A percentile compares a stretch with the other conserved stretches of the same genome.
Evolutionary conservation across 2,113 vertebrate genomes (phyloP).

Genomic region (Chloropsis hardwickii): DNA sequence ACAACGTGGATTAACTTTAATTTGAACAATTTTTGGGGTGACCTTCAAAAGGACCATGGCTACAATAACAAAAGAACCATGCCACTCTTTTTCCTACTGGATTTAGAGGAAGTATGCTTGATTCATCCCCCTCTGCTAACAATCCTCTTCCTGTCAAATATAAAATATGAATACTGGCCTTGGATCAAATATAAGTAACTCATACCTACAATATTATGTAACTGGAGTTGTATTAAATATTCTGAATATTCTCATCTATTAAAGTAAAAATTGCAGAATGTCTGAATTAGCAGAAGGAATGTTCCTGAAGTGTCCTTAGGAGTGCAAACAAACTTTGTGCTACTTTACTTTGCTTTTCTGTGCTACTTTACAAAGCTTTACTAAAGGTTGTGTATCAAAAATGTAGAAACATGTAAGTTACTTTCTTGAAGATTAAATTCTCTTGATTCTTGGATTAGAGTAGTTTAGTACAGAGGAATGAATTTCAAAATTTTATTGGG

Average conservation of each 20-base stretch:
- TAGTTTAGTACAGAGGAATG: background rate
- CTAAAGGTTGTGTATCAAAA: background rate
- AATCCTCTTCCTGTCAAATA: background rate
- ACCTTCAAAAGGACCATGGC: background rate
- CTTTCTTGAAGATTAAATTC: background rate
- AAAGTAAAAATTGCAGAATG: background rate
- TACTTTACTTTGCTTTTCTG: background rate
- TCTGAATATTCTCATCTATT: background rate
- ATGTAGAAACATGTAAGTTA: background rate
- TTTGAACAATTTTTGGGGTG: background rate
- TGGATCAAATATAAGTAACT: constrained; percentile 14
- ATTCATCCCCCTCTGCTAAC: background rate
- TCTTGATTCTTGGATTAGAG: background rate
- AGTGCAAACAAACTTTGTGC: background rate
- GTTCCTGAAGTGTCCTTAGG: background rate
- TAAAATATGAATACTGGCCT: background rate
- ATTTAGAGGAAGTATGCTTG: background rate
- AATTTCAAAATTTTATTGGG: background rate
- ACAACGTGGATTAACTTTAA: background rate
- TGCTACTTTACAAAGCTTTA: no score
- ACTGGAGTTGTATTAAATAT: background rate
- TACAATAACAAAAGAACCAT: background rate
- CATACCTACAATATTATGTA: background rate
- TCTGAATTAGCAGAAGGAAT: background rate
- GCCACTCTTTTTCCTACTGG: background rate